Percentiles rank a stretch among this genome's conserved stretches.
Evolutionary conservation across 2,888 invertebrate genomes (phyloP).

Genomic region (Troides aeacus): DNA sequence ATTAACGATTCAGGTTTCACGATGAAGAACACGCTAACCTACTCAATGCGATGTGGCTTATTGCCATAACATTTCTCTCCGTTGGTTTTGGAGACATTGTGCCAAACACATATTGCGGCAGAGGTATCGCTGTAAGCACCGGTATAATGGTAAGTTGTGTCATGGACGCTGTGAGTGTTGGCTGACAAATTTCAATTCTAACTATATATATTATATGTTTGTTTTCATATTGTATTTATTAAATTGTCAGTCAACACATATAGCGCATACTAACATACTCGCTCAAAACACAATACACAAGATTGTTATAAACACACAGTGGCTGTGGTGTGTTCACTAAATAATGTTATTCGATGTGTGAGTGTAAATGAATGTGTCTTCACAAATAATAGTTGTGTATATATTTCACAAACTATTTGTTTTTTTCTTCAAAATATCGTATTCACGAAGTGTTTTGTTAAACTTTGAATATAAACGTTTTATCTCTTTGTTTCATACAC

Average conservation of each 20-base stretch:
- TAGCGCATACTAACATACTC: conserved; percentile 59
- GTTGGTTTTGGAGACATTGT: conserved; percentile 99
- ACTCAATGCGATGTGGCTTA: conserved; percentile 99
- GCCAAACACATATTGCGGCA: conserved; percentile 99
- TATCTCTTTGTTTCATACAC: not conserved
- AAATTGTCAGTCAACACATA: conserved; percentile 69
- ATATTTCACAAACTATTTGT: conserved; percentile 3
- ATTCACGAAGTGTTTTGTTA: conserved; percentile 1
- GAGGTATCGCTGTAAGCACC: conserved; percentile 99
- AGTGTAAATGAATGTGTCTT: conserved; percentile 38
- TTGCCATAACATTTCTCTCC: conserved; percentile 99
- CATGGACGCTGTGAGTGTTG: conserved; percentile 67
- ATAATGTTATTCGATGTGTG: conserved; percentile 47
- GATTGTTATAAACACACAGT: conserved; percentile 53
- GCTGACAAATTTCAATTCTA: conserved; percentile 51
- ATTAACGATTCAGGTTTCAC: conserved; percentile 91
- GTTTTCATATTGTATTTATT: not conserved
- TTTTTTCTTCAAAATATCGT: not conserved
- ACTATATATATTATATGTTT: not conserved
- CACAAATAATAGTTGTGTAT: conserved; percentile 25
- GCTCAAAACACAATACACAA: conserved; percentile 57
- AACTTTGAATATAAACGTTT: not conserved
- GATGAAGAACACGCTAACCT: conserved; percentile 99
- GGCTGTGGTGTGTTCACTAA: conserved; percentile 43
- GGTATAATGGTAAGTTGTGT: conserved; percentile 97